Base-by-base conservation (phyloP, 2,888 invertebrate genomes). In the Phytoseiulus persimilis region DNA sequence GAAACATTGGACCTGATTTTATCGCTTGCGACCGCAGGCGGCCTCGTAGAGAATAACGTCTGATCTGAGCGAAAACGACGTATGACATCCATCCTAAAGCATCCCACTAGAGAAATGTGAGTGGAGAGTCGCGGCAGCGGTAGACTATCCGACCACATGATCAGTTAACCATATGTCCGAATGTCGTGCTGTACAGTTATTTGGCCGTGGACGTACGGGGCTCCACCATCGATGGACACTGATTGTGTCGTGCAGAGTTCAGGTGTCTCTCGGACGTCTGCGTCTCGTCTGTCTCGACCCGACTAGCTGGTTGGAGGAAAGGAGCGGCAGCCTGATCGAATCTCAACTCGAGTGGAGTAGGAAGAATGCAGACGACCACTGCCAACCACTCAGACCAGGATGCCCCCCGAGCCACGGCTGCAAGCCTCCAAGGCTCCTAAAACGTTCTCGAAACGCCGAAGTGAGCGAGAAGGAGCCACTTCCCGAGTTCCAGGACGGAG, bases 121-220 rank as follows among this genome's bases (percentile, higher is more conserved):
- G 14, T 6, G 65, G 1, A 65, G 18, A 2, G 14, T 18, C 65
- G 23, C 65, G 28, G 65, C 65, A 18, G 65, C 14, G 2, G 65
- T 18, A 1, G 39, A 23, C 28, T 28, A 65, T 65, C 18, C 11
- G 18, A 18, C 11, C 65, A 23, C 5, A 65, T 65, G 65, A 65
- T 65, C 65, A 65, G 65, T 65, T 65, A 65, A 65, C 65, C 65
- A 65, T 65, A 65, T 65, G 65, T 65, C 65, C 65, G 65, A 65
- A 65, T 65, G 65, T 28, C 65, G 65, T 65, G 65, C 18, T 28
- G 65, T 65, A 28, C 28, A 28, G 65, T 65, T 6, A 65, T 65
- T 65, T 65, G 18, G 65, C 5, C 65, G 65, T 65, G 65, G 28
- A 65, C 65, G 65, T 65, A 65, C 18, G 28, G 1, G 14, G 65